Evolutionary conservation across 2,113 vertebrate genomes (phyloP), one percentile per base, ranked within the genome.

Genomic region (Toxostoma redivivum): DNA sequence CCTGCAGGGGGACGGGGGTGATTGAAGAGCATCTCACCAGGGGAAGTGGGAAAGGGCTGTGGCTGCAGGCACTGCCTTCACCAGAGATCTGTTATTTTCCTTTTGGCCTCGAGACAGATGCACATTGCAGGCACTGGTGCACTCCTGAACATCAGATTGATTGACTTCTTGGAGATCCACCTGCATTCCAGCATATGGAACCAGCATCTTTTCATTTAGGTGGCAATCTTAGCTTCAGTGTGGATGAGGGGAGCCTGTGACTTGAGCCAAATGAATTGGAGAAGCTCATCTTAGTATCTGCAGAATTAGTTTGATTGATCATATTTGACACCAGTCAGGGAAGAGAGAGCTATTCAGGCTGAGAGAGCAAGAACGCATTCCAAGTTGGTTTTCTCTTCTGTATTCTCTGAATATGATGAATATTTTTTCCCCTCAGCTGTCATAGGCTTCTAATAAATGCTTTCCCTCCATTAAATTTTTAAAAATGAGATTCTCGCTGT

Each of bases 301-400:
- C 51, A 92, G 82, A 92, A 92, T 95, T 95, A 94, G 90, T 95
- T 91, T 95, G 96, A 92, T 86, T 86, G 95, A 93, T 96, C 44
- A 22, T 57, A 66, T 76, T 84, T 97, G 93, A 97, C 88, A 92
- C 71, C 70, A 92, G 94, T 92, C 61, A 76, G 66, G 73, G 40
- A 76, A 92, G 80, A 94, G 87, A 84, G 69, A 81, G 60, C 31
- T 74, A 81, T 86, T 92, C 76, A 77, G 85, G 45, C 81, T 93
- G 90, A 94, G 92, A 88, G 72, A 87, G 74, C 62, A 81, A 74
- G 86, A 96, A 70, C 72, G 47, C 23, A n/a, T 95, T 95, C 77
- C 62, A 86, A 48, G 65, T n/a, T 92, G 42, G 90, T 96, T 96
- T 92, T 92, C 45, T 77, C 12, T 79, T 80, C 67, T 56, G 1